A percentile compares a stretch with the other conserved stretches of the same genome.
These are phyloP conservation scores for Ictalurus furcatus DNA, from an alignment of 2,113 vertebrate genomes.

Conservation along the genomic window DNA sequence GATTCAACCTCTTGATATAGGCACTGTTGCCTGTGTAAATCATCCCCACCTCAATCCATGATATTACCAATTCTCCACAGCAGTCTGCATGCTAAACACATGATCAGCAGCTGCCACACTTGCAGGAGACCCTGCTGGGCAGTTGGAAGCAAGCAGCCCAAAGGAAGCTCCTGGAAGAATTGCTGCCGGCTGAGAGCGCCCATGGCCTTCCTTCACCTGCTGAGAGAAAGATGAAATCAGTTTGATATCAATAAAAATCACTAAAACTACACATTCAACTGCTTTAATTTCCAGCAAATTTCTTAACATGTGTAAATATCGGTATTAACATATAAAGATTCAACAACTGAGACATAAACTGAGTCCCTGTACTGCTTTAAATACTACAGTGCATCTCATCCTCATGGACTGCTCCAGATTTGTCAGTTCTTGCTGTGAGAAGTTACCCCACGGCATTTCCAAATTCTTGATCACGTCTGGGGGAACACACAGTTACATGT, in stretches of 20 bases:
- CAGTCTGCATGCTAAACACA: conserved; percentile 80
- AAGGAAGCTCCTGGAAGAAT: conserved; percentile 78
- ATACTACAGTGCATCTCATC: too few species aligned
- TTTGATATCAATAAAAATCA: neutral
- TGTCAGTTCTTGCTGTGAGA: too few species aligned
- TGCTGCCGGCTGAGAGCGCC: conserved; percentile 67
- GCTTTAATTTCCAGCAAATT: too few species aligned
- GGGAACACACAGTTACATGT: too few species aligned
- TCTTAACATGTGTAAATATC: too few species aligned
- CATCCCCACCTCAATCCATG: neutral
- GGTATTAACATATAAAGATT: too few species aligned
- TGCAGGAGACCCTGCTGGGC: conserved; percentile 82
- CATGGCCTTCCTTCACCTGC: conserved; percentile 28
- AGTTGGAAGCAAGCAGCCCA: conserved; percentile 79
- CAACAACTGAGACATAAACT: too few species aligned
- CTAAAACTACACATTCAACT: neutral
- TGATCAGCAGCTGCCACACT: conserved; percentile 81
- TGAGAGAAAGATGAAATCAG: neutral
- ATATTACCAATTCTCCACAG: conserved; percentile 81
- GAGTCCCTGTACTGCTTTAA: too few species aligned
- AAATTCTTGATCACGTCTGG: too few species aligned
- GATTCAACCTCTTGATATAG: neutral
- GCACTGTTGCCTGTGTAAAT: neutral
- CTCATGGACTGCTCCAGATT: too few species aligned
- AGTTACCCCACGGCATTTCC: too few species aligned